A percentile compares a stretch with the other conserved stretches of the same genome.
Conservation (phyloP, 1,140 invertebrate species). For the Drosophila pachea region DNA sequence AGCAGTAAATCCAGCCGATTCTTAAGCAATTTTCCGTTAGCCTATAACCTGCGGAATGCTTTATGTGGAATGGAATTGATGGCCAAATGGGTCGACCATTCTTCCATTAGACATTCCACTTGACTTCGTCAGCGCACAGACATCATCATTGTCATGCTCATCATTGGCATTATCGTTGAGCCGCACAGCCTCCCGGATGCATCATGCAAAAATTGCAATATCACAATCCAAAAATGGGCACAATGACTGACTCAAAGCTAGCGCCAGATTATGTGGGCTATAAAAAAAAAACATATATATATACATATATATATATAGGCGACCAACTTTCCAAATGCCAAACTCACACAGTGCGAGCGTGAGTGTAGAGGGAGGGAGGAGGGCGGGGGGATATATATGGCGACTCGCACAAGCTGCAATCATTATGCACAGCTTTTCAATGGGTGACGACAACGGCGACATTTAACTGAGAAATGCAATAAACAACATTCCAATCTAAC, state of each 20-base stretch:
- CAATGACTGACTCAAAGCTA: slow-evolving; percentile 55
- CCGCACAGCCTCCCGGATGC: slow-evolving; percentile 47
- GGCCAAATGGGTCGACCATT: slow-evolving; percentile 19
- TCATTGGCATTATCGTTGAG: slow-evolving; percentile 28
- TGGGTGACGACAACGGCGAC: slow-evolving; percentile 52
- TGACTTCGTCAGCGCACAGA: slow-evolving; percentile 12
- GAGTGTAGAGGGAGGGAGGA: not conserved
- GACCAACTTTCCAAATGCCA: slow-evolving; percentile 68
- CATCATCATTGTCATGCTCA: not conserved
- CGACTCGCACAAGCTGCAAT: slow-evolving; percentile 47
- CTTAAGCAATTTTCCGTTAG: too few species aligned
- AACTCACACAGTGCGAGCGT: not conserved
- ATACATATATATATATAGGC: slow-evolving; percentile 4
- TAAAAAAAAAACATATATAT: slow-evolving; percentile 55
- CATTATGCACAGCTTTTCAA: slow-evolving; percentile 65
- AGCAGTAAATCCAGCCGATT: too few species aligned
- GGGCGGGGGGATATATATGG: not conserved
- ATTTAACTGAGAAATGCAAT: slow-evolving; percentile 70
- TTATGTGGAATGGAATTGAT: slow-evolving; percentile 14
- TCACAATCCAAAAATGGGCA: slow-evolving; percentile 57
- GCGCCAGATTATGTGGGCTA: slow-evolving; percentile 48
- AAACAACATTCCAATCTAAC: slow-evolving; percentile 72
- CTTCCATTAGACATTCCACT: slow-evolving; percentile 22
- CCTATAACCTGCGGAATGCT: too few species aligned
- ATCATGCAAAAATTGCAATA: slow-evolving; percentile 62